phyloP scores from a whole-genome alignment of 2,113 vertebrate species.

The Strix uralensis region DNA sequence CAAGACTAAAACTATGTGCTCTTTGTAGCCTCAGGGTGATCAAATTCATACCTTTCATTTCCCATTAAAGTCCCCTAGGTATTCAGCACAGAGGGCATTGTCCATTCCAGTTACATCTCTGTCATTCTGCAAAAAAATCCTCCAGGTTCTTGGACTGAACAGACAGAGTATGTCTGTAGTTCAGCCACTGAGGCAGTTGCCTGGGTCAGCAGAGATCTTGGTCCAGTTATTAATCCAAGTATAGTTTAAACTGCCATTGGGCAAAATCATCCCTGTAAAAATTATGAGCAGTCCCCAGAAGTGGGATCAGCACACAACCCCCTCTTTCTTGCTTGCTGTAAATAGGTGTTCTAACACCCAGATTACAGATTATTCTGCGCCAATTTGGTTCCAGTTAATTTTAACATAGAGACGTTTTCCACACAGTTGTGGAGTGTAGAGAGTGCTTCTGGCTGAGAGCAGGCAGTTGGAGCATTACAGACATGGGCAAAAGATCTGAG shows the following conservation, averaged over 20 bases:
- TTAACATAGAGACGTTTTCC: background rate
- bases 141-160: background rate
- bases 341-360: background rate
- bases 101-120: background rate
- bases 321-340: background rate
- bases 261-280: background rate
- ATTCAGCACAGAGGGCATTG: background rate
- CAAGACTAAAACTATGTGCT: background rate
- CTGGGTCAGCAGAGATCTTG: background rate
- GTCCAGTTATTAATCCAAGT: background rate
- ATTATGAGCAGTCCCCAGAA: background rate
- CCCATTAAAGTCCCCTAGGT: background rate
- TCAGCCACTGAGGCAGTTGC: background rate
- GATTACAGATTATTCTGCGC: background rate
- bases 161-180: background rate
- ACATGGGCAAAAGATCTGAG: background rate
- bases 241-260: background rate
- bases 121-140: background rate
- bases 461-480: background rate
- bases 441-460: background rate
- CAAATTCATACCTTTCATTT: conserved; percentile 36
- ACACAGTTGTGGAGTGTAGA: background rate
- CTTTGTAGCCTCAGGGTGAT: background rate
- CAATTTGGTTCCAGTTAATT: background rate
- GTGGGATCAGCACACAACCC: background rate